Percentiles rank a stretch among this genome's conserved stretches.
phyloP scores from a whole-genome alignment of 1,140 invertebrate genomes.

The Drosophila aff. region DNA sequence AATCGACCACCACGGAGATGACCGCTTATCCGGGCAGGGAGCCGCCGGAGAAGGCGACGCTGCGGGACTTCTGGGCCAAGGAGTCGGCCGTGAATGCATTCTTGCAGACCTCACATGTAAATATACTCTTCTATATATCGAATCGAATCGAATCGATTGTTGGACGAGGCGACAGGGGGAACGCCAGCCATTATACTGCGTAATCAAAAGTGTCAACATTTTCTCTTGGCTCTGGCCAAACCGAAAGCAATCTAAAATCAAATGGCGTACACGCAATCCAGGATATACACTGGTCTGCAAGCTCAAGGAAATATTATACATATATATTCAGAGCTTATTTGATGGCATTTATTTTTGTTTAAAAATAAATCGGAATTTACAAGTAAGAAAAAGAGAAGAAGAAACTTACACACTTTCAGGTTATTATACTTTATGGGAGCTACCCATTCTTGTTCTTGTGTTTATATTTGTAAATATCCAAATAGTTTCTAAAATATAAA shows the following conservation, averaged over 20 bases:
- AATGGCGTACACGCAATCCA: conserved; percentile 36
- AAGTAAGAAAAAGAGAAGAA: background rate
- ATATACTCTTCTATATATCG: conserved; percentile 25
- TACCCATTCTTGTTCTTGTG: background rate
- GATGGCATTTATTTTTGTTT: background rate
- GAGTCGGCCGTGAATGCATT: conserved; percentile 81
- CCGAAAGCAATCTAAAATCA: conserved; percentile 48
- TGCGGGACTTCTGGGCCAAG: conserved; percentile 82
- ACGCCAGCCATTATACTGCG: conserved; percentile 35
- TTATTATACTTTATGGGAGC: background rate
- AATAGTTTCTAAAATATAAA: background rate
- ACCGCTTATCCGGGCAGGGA: conserved; percentile 68
- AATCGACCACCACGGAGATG: conserved; percentile 79
- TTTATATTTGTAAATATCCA: background rate
- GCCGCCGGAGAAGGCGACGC: conserved; percentile 61
- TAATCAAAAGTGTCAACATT: conserved; percentile 52
- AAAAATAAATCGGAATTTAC: background rate
- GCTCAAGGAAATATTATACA: too few species aligned
- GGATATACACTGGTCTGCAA: conserved; percentile 15
- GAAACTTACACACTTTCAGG: background rate
- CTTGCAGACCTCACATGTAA: conserved; percentile 73
- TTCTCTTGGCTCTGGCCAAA: conserved; percentile 21
- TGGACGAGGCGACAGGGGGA: background rate
- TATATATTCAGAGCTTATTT: too few species aligned
- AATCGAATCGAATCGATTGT: conserved; percentile 19